Evolutionary conservation across 2,888 invertebrate genomes (phyloP).

Genomic region (Brachylomia viminalis): DNA sequence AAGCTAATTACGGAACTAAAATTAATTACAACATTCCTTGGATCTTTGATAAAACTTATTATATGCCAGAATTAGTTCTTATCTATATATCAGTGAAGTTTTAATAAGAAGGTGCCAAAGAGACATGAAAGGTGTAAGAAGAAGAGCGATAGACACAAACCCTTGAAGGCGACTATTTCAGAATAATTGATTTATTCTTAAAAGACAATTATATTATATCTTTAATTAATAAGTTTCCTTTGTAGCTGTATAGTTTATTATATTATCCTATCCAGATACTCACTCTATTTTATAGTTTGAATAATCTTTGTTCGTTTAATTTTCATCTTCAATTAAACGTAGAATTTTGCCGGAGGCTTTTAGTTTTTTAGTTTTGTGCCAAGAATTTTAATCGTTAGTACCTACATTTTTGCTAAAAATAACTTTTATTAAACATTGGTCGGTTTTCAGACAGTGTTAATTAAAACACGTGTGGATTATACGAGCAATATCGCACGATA

Average conservation of each 20-base stretch:
- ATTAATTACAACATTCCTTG: conserved; percentile 7
- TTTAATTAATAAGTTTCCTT: conserved; percentile 58
- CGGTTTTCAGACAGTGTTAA: not conserved
- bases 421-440: not conserved
- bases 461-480: conserved; percentile 1
- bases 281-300: conserved; percentile 18
- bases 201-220: conserved; percentile 46
- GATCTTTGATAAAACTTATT: conserved; percentile 29
- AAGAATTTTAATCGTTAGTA: not conserved
- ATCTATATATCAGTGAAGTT: conserved; percentile 50
- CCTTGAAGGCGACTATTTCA: conserved; percentile 32
- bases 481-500: not conserved
- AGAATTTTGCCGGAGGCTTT: conserved; percentile 4
- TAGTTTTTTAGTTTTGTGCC: not conserved
- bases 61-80: conserved; percentile 31
- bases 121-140: conserved; percentile 20
- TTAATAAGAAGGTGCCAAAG: conserved; percentile 43
- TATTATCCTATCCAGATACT: conserved; percentile 11
- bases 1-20: conserved; percentile 8
- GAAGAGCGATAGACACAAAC: conserved; percentile 16
- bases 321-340: conserved; percentile 18
- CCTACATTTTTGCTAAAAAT: not conserved
- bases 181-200: conserved; percentile 53
- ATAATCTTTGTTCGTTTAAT: conserved; percentile 23
- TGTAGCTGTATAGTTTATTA: conserved; percentile 26